These are phyloP conservation scores for Unio delphinus DNA, from an alignment of 2,888 invertebrate species.

Conservation along the genomic window DNA sequence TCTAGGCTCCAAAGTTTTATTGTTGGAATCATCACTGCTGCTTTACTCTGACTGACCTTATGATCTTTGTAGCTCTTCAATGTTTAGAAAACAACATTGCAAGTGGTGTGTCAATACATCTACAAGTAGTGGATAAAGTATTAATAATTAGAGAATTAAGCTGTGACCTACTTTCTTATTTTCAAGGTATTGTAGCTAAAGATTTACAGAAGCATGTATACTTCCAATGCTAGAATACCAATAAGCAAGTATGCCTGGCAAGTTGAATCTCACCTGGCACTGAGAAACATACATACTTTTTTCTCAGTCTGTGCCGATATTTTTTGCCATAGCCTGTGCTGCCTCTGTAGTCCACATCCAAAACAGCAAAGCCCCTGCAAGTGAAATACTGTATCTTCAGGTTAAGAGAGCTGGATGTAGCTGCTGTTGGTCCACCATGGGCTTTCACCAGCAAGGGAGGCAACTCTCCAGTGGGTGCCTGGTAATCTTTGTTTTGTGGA, in stretches of 20 bases:
- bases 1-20: too few species aligned
- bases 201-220: not conserved
- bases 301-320: constrained; percentile 66
- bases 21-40: too few species aligned
- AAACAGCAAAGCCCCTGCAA: constrained; percentile 71
- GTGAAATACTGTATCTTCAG: constrained; percentile 71
- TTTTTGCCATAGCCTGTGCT: constrained; percentile 71
- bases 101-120: too few species aligned
- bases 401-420: constrained; percentile 56
- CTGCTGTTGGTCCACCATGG: constrained; percentile 72
- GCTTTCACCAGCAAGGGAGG: constrained; percentile 71
- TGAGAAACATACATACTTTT: constrained; percentile 44
- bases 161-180: too few species aligned
- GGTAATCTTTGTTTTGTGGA: constrained; percentile 68
- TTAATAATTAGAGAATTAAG: too few species aligned
- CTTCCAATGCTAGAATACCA: not conserved
- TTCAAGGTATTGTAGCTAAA: not conserved
- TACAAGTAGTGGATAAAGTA: too few species aligned
- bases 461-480: constrained; percentile 49
- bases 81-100: too few species aligned
- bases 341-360: constrained; percentile 73
- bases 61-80: too few species aligned
- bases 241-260: not conserved
- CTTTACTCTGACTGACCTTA: too few species aligned
- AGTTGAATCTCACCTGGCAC: not conserved